phyloP scores from a whole-genome alignment of 2,113 vertebrate species.

The Antigone vipio region DNA sequence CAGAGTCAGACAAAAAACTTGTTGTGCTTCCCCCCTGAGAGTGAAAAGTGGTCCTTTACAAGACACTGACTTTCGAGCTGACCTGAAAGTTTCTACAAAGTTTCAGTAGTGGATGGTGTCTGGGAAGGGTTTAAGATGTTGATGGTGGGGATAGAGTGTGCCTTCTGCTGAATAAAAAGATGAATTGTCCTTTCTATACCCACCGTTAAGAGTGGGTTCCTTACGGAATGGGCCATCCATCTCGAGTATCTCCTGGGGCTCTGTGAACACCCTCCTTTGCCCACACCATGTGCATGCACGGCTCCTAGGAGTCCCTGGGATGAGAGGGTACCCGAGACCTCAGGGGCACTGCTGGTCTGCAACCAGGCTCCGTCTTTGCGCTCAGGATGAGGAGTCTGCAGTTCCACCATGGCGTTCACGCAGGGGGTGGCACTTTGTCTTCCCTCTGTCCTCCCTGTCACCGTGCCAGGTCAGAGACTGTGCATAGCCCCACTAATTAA shows the following conservation, averaged over 20 bases:
- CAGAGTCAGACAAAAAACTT: not conserved
- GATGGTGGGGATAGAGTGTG: not conserved
- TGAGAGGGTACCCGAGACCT: not conserved
- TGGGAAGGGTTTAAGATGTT: not conserved
- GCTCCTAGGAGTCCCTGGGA: not conserved
- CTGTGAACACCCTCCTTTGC: not conserved
- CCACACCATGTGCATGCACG: accelerated
- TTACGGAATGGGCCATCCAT: not conserved
- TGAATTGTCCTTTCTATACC: not conserved
- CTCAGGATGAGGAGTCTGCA: not conserved
- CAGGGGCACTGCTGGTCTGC: not conserved
- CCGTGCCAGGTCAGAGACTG: slow-evolving; percentile 74
- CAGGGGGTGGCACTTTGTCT: slow-evolving; percentile 11
- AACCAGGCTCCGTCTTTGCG: not conserved
- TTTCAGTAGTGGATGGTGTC: not conserved
- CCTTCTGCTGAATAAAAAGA: not conserved
- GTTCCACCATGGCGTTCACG: accelerated
- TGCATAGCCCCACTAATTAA: slow-evolving; percentile 69
- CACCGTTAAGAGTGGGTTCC: accelerated
- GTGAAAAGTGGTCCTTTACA: not conserved
- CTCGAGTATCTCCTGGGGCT: not conserved
- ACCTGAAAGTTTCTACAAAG: not conserved
- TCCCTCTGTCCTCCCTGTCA: slow-evolving; percentile 63
- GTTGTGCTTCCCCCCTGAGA: not conserved
- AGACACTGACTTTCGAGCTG: not conserved